Base-by-base conservation (phyloP, 2,113 vertebrate species). In the Pantherophis guttatus region DNA sequence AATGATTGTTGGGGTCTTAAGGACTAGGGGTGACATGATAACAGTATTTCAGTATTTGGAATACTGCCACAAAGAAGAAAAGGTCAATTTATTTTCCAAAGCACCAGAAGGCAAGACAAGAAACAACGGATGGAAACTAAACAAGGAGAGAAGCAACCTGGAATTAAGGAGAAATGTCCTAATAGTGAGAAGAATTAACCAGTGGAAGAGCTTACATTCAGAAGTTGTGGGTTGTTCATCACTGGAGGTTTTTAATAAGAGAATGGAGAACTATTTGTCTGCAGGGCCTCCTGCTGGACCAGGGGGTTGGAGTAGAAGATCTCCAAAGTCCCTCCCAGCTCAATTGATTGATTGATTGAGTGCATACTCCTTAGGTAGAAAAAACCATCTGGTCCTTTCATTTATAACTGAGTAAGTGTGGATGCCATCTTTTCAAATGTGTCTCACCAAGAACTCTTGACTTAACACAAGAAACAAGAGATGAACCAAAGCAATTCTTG, bases 341-440 rank as follows among this genome's bases (percentile, higher is more conserved):
- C 13, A 24, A 62, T 62, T 62, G 24, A 3, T 59, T 26, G 23
- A 57, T 57, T 57, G 17, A 57, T 21, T 57, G 19, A 57, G 1
- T 57, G 17, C 8, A 62, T 91, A 94, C 58, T 92, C 94, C 89
- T 33, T 50, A 0, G 53, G 2, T 13, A 87, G 94, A 94, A 96
- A 93, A 89, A 94, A 94, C 94, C 90, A 75, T 93, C 92, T 75
- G 21, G 54, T 91, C 92, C 91, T 93, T 58, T 93, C n/a, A 92
- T 91, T 88, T 54, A 0, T 39, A 5, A 2, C 92, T 33, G 21
- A 94, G 8, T 90, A 94, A 94, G 70, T 93, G 75, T 93, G 85
- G 7, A 54, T 48, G n/a, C 53, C 95, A 58, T 90, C 93, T 94
- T 96, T 95, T 96, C 95, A 89, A 90, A 92, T 65, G 6, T 44